These are phyloP conservation scores for Drosophila quinaria DNA, from an alignment of 2,888 invertebrate genomes.

Conservation along the genomic window DNA sequence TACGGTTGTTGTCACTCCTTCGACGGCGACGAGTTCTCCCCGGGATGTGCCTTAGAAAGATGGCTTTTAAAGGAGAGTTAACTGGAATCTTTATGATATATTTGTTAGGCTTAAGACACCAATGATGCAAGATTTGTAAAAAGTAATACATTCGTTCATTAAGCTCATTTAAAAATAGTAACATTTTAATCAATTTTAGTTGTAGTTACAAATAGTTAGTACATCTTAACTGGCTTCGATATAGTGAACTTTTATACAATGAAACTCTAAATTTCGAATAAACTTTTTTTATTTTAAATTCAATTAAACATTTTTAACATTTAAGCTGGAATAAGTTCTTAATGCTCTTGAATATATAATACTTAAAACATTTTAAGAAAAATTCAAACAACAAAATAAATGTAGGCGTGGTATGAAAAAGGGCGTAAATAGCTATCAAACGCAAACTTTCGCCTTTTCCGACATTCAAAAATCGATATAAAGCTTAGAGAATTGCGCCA, in stretches of 20 bases:
- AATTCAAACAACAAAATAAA: too few relatives aligned
- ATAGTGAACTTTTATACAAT: background rate
- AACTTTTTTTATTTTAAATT: too few relatives aligned
- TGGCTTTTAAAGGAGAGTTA: background rate
- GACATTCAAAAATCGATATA: too few relatives aligned
- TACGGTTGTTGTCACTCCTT: conserved; percentile 3
- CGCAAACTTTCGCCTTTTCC: too few relatives aligned
- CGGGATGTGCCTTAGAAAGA: background rate
- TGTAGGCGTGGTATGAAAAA: too few relatives aligned
- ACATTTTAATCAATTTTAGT: background rate
- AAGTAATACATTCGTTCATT: too few relatives aligned
- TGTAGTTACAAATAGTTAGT: background rate
- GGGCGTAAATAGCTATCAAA: too few relatives aligned
- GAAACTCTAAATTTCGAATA: background rate
- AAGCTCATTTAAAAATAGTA: background rate
- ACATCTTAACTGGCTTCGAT: background rate
- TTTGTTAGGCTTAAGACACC: background rate
- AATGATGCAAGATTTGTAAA: conserved; percentile 12
- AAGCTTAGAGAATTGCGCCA: too few relatives aligned
- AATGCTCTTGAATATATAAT: too few relatives aligned
- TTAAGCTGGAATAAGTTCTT: too few relatives aligned
- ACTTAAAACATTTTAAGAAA: too few relatives aligned
- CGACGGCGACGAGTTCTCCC: background rate
- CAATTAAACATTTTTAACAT: too few relatives aligned
- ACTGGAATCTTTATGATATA: background rate